Conservation (phyloP, 2,888 invertebrate species). For the Chalcis sispes region DNA sequence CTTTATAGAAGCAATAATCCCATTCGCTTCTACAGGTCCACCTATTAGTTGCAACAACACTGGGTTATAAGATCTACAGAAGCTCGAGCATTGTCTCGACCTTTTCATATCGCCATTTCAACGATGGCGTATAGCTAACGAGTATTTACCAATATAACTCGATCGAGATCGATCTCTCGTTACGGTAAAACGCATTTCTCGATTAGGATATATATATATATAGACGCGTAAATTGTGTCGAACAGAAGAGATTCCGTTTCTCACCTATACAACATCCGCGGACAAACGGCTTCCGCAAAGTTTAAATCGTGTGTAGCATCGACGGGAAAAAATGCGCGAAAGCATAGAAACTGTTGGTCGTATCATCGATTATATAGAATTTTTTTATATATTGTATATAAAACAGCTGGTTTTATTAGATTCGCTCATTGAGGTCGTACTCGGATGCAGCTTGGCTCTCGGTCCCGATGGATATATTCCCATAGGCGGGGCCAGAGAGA, state of each 20-base stretch:
- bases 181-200: constrained; percentile 47
- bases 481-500: constrained; percentile 36
- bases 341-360: constrained; percentile 3
- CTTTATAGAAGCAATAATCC: constrained; percentile 24
- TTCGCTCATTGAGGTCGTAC: too few relatives aligned
- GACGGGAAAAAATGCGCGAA: background rate
- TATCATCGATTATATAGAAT: background rate
- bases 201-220: too few relatives aligned
- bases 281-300: constrained; percentile 51
- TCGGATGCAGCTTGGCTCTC: constrained; percentile 7
- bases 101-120: background rate
- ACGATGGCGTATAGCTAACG: constrained; percentile 33
- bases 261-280: too few relatives aligned
- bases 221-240: too few relatives aligned
- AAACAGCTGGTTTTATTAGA: background rate
- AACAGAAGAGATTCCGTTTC: too few relatives aligned
- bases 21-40: constrained; percentile 6
- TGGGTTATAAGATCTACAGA: background rate
- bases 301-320: constrained; percentile 27
- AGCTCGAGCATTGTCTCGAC: background rate
- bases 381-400: background rate
- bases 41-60: too few relatives aligned
- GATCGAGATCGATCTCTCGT: constrained; percentile 44
- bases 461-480: constrained; percentile 27
- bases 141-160: constrained; percentile 45